Conservation (phyloP, 2,888 invertebrate genomes). For the Gasteruption jaculator region DNA sequence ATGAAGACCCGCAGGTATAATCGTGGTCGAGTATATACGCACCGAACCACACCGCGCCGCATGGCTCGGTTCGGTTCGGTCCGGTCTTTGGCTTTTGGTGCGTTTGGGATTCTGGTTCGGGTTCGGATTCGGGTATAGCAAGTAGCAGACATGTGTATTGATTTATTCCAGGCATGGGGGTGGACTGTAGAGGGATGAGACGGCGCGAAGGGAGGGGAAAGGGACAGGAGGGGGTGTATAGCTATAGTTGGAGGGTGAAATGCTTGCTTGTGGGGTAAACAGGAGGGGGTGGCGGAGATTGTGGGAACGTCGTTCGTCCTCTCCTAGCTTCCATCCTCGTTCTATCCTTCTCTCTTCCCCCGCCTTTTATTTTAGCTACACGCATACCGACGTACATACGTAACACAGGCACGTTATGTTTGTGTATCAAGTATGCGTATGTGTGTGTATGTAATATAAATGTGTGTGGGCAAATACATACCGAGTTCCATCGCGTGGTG, state of each 20-base stretch:
- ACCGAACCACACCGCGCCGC: no score
- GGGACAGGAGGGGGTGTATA: conserved; percentile 10
- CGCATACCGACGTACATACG: no score
- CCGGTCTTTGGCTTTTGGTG: neutral
- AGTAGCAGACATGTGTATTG: conserved; percentile 51
- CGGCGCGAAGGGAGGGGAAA: conserved; percentile 12
- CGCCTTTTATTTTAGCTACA: no score
- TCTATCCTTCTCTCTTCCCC: conserved; percentile 8
- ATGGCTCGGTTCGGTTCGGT: conserved; percentile 8
- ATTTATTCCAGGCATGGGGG: conserved; percentile 46
- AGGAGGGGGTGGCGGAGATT: conserved; percentile 23
- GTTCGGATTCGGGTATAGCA: conserved; percentile 38
- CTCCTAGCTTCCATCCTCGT: conserved; percentile 13
- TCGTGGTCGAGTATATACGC: no score
- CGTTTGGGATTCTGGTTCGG: conserved; percentile 26
- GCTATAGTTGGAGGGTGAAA: conserved; percentile 11
- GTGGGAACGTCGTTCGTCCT: conserved; percentile 26
- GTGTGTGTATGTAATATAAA: no score
- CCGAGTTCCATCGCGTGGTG: no score
- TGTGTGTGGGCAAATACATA: no score
- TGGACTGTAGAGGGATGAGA: conserved; percentile 21
- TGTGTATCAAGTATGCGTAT: no score
- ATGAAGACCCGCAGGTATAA: no score
- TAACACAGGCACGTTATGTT: no score
- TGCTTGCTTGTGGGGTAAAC: conserved; percentile 12